Evolutionary conservation across 1,140 invertebrate species (phyloP).

Genomic region (Schlechtendalia chinensis): DNA sequence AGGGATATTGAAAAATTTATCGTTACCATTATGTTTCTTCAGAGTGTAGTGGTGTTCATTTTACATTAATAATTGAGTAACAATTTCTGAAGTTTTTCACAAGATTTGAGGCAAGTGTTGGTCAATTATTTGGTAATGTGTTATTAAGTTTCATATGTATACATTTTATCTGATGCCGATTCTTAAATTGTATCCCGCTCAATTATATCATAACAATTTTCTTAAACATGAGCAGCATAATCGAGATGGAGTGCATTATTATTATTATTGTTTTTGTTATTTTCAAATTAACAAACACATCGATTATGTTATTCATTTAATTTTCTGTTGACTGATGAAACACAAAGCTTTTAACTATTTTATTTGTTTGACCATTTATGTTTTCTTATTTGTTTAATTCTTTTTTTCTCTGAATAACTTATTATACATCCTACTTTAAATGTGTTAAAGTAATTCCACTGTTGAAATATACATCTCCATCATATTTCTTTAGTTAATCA

Average conservation of each 20-base stretch:
- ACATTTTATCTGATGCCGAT: conserved; percentile 1
- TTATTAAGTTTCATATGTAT: conserved; percentile 32
- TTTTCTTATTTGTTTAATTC: conserved; percentile 32
- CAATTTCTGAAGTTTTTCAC: background rate
- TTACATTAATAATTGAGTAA: too few relatives aligned
- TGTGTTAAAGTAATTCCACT: background rate
- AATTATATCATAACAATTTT: background rate
- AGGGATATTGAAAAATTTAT: background rate
- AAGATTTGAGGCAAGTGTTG: background rate
- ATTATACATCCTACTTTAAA: background rate
- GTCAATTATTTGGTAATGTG: conserved; percentile 12
- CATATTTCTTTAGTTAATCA: background rate
- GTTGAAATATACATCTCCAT: background rate
- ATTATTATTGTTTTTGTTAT: background rate
- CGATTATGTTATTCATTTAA: background rate
- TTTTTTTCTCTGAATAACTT: background rate
- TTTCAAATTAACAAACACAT: background rate
- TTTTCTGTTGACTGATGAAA: conserved; percentile 31
- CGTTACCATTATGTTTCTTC: background rate
- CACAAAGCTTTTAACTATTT: background rate
- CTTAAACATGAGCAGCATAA: background rate
- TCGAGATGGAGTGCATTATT: background rate
- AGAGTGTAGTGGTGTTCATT: background rate
- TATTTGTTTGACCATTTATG: background rate
- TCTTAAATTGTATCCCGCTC: conserved; percentile 13